phyloP scores from a whole-genome alignment of 2,888 invertebrate species.

The Campoplex capitator region DNA sequence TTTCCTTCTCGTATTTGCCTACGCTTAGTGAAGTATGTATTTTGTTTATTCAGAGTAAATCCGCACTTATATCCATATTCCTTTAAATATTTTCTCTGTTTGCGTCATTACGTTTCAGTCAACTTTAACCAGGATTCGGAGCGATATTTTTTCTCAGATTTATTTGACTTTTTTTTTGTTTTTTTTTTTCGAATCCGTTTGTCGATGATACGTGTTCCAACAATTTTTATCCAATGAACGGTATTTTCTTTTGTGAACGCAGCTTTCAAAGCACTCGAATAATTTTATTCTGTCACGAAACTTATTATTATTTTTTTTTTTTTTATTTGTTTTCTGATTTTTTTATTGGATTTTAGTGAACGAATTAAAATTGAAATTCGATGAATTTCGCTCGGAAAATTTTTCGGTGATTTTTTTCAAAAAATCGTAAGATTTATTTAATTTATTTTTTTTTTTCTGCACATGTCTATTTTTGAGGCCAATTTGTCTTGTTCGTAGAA shows the following conservation, averaged over 20 bases:
- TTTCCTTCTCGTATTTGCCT: background rate
- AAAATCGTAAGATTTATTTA: background rate
- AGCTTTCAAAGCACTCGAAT: no score
- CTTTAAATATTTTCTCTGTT: background rate
- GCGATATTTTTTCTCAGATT: background rate
- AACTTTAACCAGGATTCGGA: background rate
- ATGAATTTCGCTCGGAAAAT: background rate
- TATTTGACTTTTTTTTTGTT: no score
- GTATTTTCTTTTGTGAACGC: no score
- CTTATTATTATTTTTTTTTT: no score
- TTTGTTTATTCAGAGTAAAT: background rate
- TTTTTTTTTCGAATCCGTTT: no score
- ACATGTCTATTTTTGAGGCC: background rate
- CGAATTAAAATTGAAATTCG: no score
- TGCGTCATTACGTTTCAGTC: background rate
- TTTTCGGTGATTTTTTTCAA: background rate
- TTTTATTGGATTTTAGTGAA: no score
- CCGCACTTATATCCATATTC: background rate
- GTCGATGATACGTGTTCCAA: background rate
- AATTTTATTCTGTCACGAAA: no score
- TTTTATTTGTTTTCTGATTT: background rate
- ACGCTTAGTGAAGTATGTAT: background rate
- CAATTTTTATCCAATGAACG: background rate
- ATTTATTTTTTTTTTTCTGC: background rate
- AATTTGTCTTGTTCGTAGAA: slow-evolving; percentile 12